Percentiles rank a stretch among this genome's conserved stretches.
phyloP scores from a whole-genome alignment of 92 coral and sea anemone species.

The Umimayanthus chanpuru region DNA sequence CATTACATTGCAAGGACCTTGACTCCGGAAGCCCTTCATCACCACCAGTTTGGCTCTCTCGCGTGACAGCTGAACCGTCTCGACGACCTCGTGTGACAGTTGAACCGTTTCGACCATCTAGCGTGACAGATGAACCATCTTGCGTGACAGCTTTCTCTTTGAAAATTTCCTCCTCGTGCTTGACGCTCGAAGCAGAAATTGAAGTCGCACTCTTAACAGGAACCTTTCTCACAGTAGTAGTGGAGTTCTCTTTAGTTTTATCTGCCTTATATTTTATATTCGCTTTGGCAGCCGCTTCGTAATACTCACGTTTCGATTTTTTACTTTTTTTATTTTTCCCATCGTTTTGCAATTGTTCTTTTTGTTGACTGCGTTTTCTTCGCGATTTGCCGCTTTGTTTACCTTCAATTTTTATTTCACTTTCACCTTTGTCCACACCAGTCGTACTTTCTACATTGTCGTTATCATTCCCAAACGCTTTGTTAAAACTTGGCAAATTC shows the following conservation, averaged over 20 bases:
- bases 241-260: background rate
- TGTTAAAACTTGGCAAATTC: conserved; percentile 28
- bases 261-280: background rate
- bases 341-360: background rate
- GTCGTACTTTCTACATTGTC: background rate
- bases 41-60: background rate
- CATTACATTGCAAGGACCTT: background rate
- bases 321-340: background rate
- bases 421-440: background rate
- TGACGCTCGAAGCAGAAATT: background rate
- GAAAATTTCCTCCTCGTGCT: background rate
- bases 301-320: background rate
- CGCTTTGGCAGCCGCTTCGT: background rate
- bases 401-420: background rate
- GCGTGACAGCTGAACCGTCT: background rate
- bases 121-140: background rate
- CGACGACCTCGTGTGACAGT: background rate
- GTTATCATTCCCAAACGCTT: background rate
- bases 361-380: background rate
- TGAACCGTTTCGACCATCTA: background rate
- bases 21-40: background rate
- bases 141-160: background rate
- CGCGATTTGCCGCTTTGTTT: background rate
- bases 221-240: background rate
- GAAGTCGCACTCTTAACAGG: background rate